Conservation (phyloP, 2,888 invertebrate genomes). For the Synanthedon andrenaeformis region DNA sequence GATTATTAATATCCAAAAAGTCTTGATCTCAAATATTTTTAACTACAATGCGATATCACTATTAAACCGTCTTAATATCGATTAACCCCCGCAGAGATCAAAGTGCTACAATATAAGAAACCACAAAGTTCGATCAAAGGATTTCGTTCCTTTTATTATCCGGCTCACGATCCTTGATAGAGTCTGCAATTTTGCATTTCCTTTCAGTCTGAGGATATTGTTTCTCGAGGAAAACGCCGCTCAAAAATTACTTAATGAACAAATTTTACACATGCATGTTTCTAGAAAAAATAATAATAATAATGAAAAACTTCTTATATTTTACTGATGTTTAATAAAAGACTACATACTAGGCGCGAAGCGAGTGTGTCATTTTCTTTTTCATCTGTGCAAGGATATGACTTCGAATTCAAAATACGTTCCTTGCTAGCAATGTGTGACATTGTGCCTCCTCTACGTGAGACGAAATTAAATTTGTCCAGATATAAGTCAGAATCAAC, state of each 20-base stretch:
- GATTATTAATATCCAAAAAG: no score
- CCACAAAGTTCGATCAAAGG: constrained; percentile 18
- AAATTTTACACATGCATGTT: background rate
- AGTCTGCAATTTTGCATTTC: constrained; percentile 9
- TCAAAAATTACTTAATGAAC: constrained; percentile 1
- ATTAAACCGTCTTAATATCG: background rate
- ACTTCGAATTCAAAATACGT: background rate
- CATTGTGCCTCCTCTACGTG: constrained; percentile 6
- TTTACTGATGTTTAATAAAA: background rate
- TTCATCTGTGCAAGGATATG: background rate
- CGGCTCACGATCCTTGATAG: constrained; percentile 11
- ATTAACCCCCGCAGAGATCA: constrained; percentile 4
- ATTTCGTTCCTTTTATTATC: constrained; percentile 10
- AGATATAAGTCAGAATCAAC: constrained; percentile 6
- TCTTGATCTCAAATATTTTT: no score
- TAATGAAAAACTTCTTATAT: background rate
- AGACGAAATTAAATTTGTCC: constrained; percentile 8
- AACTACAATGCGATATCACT: no score
- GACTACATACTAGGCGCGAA: background rate
- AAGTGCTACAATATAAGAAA: constrained; percentile 14
- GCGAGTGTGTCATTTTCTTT: background rate
- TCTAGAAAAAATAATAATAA: background rate
- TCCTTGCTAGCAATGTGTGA: background rate
- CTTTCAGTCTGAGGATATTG: constrained; percentile 18
- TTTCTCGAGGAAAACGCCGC: constrained; percentile 15